Evolutionary conservation across 2,113 vertebrate genomes (phyloP).

Genomic region (Alligator mississippiensis): DNA sequence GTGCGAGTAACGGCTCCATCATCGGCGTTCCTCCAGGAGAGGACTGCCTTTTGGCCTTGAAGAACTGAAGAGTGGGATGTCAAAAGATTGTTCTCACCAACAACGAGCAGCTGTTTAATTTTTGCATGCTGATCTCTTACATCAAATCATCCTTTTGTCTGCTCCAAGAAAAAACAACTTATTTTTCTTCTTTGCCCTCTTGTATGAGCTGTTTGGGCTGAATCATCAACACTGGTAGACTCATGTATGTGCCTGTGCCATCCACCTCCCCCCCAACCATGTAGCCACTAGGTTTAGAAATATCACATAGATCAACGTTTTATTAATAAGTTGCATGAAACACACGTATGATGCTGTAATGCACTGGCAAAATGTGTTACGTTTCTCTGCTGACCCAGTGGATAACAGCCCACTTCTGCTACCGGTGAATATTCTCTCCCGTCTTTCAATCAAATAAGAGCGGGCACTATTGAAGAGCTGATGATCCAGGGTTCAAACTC

Average conservation of each 20-base stretch:
- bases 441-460: too few species aligned
- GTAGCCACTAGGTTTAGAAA: background rate
- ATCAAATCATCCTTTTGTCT: background rate
- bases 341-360: background rate
- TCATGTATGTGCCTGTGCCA: too few species aligned
- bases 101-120: background rate
- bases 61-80: background rate
- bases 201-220: background rate
- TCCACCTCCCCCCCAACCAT: too few species aligned
- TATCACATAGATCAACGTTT: background rate
- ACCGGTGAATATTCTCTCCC: too few species aligned
- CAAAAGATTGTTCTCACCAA: background rate
- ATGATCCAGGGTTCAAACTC: too few species aligned
- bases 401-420: too few species aligned
- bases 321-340: background rate
- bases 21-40: background rate
- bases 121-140: rapidly evolving
- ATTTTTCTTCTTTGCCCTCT: background rate
- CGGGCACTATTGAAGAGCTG: too few species aligned
- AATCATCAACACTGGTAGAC: background rate
- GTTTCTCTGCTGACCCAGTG: too few species aligned
- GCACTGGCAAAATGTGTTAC: too few species aligned
- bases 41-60: background rate
- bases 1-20: background rate
- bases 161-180: background rate